Evolutionary conservation across 2,797 vertebrate species (phyloP).

Genomic region (Manis javanica): DNA sequence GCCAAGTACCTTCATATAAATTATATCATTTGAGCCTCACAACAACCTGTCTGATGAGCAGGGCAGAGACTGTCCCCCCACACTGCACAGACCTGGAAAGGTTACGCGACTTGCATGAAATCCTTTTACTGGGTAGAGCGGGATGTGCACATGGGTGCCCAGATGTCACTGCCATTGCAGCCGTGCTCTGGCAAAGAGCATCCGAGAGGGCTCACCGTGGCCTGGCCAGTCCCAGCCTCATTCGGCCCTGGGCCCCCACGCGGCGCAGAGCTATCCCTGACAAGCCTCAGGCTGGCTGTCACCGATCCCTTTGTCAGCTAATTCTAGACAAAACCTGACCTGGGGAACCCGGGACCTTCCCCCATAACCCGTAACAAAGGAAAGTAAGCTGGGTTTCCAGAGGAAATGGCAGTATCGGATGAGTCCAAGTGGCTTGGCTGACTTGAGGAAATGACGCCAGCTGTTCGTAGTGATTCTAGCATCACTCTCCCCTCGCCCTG

Average conservation of each 20-base stretch:
- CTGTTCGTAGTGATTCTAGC: neutral
- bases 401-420: neutral
- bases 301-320: neutral
- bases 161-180: no score
- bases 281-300: neutral
- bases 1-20: neutral
- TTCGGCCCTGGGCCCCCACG: neutral
- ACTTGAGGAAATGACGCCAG: neutral
- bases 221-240: neutral
- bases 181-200: neutral
- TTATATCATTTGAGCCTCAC: neutral
- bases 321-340: neutral
- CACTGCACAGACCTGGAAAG: neutral
- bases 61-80: neutral
- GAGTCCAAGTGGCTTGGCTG: neutral
- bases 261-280: neutral
- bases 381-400: neutral
- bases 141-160: fast-evolving
- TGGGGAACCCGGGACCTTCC: neutral
- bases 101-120: neutral
- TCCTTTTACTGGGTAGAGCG: neutral
- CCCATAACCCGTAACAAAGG: neutral
- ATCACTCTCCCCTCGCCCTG: neutral
- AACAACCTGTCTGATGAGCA: neutral
- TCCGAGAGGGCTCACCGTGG: fast-evolving